Evolutionary conservation across 2,888 invertebrate genomes (phyloP), one percentile per base, ranked within the genome.

Genomic region (Ectobius pallidus): DNA sequence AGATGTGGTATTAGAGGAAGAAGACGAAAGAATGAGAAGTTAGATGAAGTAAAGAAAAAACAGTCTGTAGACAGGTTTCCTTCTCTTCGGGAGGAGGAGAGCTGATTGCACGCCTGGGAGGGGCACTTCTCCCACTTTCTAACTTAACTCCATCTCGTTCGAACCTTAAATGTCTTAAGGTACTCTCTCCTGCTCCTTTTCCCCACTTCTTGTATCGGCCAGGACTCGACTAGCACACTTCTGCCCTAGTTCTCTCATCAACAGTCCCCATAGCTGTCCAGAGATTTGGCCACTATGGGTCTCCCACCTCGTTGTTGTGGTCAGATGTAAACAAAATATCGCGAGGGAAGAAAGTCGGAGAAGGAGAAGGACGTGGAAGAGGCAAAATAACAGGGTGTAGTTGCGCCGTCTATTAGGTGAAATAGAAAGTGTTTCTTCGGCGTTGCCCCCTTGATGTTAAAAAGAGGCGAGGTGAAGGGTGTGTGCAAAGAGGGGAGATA

Each of bases 371-470:
- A n/a, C n/a, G n/a, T n/a, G n/a, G n/a, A n/a, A 46, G 46, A 46
- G 20, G 18, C 46, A 20, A 11, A 20, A 52, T 20, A 52, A 22
- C 20, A 52, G 52, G 58, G 58, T 58, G 58, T 27, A 58, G 58
- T 30, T 25, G n/a, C n/a, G n/a, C n/a, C n/a, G n/a, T n/a, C n/a
- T n/a, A n/a, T n/a, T n/a, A n/a, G 58, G n/a, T 58, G 27, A 65
- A 65, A 44, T 65, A 65, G 65, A 65, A 65, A 65, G 65, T 65
- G 65, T n/a, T n/a, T n/a, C n/a, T n/a, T n/a, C n/a, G n/a, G n/a
- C n/a, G n/a, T 46, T 65, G 27, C 25, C 14, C 27, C 6, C 55
- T 11, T 7, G 55, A 22, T 25, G 55, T 49, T 20, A 20, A 49
- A 49, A 16, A 7, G 55, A 1, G 55, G 25, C 22, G 25, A 16